Evolutionary conservation across 2,888 invertebrate genomes (phyloP).

Genomic region (Pedicia rivosa): DNA sequence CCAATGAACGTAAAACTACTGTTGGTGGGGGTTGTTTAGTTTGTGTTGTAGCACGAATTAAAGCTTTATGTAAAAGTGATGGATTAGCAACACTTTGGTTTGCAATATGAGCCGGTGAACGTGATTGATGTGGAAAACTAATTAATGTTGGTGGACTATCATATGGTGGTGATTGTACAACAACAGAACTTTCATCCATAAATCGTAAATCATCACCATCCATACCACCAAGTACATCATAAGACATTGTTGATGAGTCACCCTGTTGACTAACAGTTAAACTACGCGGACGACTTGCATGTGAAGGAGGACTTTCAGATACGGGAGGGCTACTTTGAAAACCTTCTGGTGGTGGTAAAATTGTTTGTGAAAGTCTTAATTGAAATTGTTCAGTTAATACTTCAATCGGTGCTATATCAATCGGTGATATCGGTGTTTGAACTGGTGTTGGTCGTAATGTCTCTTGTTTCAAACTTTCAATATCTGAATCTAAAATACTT

Average conservation of each 20-base stretch:
- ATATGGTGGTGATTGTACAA: slow-evolving; percentile 59
- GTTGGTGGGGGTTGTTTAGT: slow-evolving; percentile 32
- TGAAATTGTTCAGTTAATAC: slow-evolving; percentile 23
- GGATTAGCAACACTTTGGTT: slow-evolving; percentile 36
- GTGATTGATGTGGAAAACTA: slow-evolving; percentile 40
- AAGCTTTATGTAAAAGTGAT: slow-evolving; percentile 54
- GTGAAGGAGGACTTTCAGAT: slow-evolving; percentile 45
- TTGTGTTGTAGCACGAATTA: slow-evolving; percentile 47
- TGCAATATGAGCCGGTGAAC: slow-evolving; percentile 35
- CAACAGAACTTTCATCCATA: slow-evolving; percentile 84
- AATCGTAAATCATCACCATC: slow-evolving; percentile 76
- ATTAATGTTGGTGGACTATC: slow-evolving; percentile 60
- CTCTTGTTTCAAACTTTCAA: slow-evolving; percentile 17
- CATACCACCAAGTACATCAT: slow-evolving; percentile 60
- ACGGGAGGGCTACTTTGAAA: slow-evolving; percentile 52
- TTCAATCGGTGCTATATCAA: slow-evolving; percentile 25
- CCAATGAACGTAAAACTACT: slow-evolving; percentile 12
- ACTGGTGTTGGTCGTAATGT: slow-evolving; percentile 17
- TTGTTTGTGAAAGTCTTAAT: slow-evolving; percentile 42
- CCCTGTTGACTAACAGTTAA: slow-evolving; percentile 36
- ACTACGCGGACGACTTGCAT: slow-evolving; percentile 37
- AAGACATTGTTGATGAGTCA: slow-evolving; percentile 43
- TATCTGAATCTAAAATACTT: slow-evolving; percentile 45
- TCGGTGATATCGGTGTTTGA: slow-evolving; percentile 14
- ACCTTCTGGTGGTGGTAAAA: slow-evolving; percentile 57